Conservation (phyloP, 1,140 invertebrate species). For the Caenorhabditis latens region DNA sequence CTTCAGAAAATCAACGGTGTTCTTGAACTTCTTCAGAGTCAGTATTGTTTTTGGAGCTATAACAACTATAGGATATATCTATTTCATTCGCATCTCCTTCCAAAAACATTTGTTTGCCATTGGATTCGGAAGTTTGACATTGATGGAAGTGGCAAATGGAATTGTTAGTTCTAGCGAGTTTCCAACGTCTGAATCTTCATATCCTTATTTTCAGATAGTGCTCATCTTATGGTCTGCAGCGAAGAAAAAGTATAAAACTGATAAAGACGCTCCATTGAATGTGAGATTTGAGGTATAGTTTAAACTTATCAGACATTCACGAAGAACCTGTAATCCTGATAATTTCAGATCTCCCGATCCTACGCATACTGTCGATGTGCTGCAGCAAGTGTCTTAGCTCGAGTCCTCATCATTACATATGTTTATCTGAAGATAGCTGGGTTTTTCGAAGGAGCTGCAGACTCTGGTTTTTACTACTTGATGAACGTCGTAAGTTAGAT, state of each 20-base stretch:
- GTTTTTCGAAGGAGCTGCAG: not conserved
- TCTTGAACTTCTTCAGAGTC: not conserved
- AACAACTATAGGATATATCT: not conserved
- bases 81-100: not conserved
- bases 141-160: conserved; percentile 8
- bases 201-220: not conserved
- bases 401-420: not conserved
- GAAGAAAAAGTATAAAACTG: not conserved
- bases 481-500: conserved; percentile 10
- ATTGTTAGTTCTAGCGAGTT: not conserved
- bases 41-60: not conserved
- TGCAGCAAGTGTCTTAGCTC: not conserved
- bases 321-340: not conserved
- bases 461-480: conserved; percentile 1
- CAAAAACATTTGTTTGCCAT: not conserved
- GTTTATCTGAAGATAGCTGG: not conserved
- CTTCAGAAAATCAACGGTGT: not conserved
- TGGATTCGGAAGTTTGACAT: conserved; percentile 17
- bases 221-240: not conserved
- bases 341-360: not conserved
- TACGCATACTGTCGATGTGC: conserved; percentile 4
- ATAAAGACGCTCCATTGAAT: not conserved
- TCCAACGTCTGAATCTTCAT: not conserved
- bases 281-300: not conserved
- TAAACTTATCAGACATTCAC: too few relatives aligned